phyloP scores from a whole-genome alignment of 2,888 invertebrate genomes.

The Autographa pulchrina region DNA sequence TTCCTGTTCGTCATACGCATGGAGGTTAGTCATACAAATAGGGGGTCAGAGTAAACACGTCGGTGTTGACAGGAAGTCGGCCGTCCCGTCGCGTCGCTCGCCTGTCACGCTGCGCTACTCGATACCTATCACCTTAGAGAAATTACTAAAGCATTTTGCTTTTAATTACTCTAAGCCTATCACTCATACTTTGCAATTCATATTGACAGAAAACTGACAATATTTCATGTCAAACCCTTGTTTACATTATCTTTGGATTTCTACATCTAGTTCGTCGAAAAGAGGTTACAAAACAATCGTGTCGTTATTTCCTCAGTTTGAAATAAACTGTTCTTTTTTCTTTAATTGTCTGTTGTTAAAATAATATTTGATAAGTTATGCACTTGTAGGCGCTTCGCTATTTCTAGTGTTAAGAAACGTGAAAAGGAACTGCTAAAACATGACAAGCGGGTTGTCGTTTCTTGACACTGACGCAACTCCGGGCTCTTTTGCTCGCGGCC shows the following conservation, averaged over 20 bases:
- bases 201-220: conserved; percentile 57
- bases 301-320: conserved; percentile 13
- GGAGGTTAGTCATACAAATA: conserved; percentile 31
- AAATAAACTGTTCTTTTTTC: background rate
- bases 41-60: conserved; percentile 45
- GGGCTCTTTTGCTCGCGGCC: no score
- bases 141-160: no score
- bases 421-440: no score
- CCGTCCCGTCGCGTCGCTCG: conserved; percentile 30
- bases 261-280: conserved; percentile 47
- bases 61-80: conserved; percentile 39
- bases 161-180: no score
- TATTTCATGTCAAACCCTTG: conserved; percentile 58
- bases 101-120: conserved; percentile 47
- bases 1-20: background rate
- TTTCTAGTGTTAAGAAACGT: no score
- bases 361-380: background rate
- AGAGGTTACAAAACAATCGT: conserved; percentile 26
- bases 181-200: conserved; percentile 57
- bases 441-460: no score
- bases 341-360: background rate
- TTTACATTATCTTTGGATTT: conserved; percentile 50
- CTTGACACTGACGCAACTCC: no score
- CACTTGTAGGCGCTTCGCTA: no score
- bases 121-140: no score